Evolutionary conservation across 1,140 invertebrate genomes (phyloP).

Genomic region (Polypedilum vanderplanki): DNA sequence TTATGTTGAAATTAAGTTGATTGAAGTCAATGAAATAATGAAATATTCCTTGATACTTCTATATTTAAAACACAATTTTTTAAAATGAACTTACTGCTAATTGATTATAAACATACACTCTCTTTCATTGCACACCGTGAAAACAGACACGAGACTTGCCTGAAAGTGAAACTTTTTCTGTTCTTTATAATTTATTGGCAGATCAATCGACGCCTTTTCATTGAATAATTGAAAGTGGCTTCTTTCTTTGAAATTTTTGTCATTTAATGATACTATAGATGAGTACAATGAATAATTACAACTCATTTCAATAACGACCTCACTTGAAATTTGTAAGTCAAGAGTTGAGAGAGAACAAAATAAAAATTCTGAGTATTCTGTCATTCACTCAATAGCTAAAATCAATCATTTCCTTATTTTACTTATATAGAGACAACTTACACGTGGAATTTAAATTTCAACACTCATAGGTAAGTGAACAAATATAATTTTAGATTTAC

Average conservation of each 20-base stretch:
- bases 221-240: neutral
- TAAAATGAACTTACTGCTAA: too few relatives aligned
- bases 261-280: neutral
- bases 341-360: neutral
- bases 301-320: neutral
- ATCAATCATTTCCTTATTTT: too few relatives aligned
- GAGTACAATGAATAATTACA: neutral
- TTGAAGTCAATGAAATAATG: too few relatives aligned
- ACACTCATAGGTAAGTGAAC: neutral
- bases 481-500: too few relatives aligned
- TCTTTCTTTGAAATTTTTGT: neutral
- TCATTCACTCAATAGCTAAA: too few relatives aligned
- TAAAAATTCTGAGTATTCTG: too few relatives aligned
- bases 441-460: slow-evolving; percentile 27
- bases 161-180: neutral
- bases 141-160: neutral
- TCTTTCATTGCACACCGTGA: too few relatives aligned
- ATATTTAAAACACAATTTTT: too few relatives aligned
- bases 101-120: too few relatives aligned
- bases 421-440: neutral
- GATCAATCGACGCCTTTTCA: neutral
- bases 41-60: too few relatives aligned
- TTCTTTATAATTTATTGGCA: slow-evolving; percentile 1
- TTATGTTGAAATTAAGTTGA: too few relatives aligned
- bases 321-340: neutral